phyloP scores from a whole-genome alignment of 30 jellyfish, hydroid and myxozoan species.

The Turritopsis dohrnii region DNA sequence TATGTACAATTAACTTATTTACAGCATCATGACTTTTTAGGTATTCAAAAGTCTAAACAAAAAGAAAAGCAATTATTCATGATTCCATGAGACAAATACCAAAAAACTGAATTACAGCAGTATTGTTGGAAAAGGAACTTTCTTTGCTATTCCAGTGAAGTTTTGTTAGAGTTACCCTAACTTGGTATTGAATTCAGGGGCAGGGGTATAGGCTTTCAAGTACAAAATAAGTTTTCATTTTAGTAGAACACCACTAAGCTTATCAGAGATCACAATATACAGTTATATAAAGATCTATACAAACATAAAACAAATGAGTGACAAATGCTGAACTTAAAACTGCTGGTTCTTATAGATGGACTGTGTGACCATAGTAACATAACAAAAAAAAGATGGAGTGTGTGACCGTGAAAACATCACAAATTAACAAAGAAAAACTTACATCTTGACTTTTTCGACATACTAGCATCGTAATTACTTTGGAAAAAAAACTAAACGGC shows the following conservation, averaged over 20 bases:
- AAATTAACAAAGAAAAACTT: not conserved
- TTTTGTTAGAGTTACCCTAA: not conserved
- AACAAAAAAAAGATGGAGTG: too few relatives aligned
- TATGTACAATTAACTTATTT: conserved; percentile 59
- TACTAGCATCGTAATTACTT: conserved; percentile 52
- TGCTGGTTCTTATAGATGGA: not conserved
- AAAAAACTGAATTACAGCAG: too few relatives aligned
- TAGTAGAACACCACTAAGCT: too few relatives aligned
- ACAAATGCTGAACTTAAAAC: not conserved
- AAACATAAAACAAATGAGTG: too few relatives aligned
- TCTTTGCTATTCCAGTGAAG: not conserved
- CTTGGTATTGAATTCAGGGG: not conserved
- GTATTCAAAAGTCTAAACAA: conserved; percentile 55
- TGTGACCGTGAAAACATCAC: not conserved
- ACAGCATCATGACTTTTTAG: conserved; percentile 65
- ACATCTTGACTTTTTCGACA: conserved; percentile 65
- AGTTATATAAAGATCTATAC: too few relatives aligned
- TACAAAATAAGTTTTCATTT: too few relatives aligned
- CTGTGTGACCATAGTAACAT: not conserved
- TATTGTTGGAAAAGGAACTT: too few relatives aligned
- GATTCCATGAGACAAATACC: not conserved
- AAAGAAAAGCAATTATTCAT: not conserved
- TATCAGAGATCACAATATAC: too few relatives aligned
- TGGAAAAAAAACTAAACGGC: conserved; percentile 58
- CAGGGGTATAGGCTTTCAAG: too few relatives aligned